Evolutionary conservation across 2,797 vertebrate genomes (phyloP).

Genomic region (Urocyon cinereoargenteus): DNA sequence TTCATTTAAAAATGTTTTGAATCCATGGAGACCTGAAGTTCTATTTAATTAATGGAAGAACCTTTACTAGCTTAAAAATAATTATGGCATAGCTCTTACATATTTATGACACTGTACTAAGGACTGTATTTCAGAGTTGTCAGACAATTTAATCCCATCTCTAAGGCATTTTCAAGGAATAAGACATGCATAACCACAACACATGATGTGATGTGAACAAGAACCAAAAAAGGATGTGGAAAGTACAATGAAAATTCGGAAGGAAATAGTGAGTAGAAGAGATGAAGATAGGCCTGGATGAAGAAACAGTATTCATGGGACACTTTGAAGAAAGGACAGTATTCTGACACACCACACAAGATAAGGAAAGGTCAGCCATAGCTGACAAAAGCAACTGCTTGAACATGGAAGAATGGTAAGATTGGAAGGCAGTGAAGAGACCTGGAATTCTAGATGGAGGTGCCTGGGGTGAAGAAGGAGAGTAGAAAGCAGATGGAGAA

Average conservation of each 20-base stretch:
- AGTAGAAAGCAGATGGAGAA: background rate
- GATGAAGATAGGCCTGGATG: background rate
- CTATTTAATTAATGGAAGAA: conserved; percentile 31
- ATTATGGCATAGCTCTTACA: background rate
- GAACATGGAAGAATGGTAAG: background rate
- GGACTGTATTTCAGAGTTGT: background rate
- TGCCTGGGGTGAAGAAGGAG: background rate
- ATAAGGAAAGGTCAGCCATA: background rate
- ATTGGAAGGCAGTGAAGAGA: background rate
- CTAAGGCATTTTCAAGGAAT: background rate
- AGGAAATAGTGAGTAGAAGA: background rate
- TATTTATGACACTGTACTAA: background rate
- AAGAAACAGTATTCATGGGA: background rate
- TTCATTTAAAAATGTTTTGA: conserved; percentile 3
- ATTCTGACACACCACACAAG: background rate
- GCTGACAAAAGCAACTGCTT: background rate
- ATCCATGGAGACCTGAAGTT: background rate
- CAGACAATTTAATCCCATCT: background rate
- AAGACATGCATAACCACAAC: background rate
- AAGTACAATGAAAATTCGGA: background rate
- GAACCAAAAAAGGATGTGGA: background rate
- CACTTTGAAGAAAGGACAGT: background rate
- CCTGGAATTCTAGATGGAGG: background rate
- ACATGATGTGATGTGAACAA: background rate
- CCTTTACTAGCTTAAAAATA: background rate